These are phyloP conservation scores for Dyspetes luteomarginatus DNA, from an alignment of 2,888 invertebrate species.

Conservation along the genomic window DNA sequence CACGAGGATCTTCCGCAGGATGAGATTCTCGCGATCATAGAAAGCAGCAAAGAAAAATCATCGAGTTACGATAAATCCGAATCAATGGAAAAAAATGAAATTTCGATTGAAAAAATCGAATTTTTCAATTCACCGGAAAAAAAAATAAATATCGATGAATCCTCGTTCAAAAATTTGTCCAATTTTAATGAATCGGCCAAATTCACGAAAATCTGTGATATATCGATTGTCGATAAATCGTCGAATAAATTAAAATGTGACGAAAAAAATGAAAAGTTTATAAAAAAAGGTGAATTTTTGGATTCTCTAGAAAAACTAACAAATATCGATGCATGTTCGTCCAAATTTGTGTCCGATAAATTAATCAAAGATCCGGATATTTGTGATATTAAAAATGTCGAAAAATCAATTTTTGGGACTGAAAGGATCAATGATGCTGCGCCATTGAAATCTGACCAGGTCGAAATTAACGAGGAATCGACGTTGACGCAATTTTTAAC, in stretches of 20 bases:
- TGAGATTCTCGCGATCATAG: too few relatives aligned
- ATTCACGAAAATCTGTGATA: conserved; percentile 13
- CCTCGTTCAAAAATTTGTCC: conserved; percentile 28
- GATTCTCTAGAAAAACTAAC: not conserved
- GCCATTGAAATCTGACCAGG: not conserved
- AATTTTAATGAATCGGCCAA: conserved; percentile 64
- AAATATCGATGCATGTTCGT: not conserved
- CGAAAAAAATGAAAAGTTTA: not conserved
- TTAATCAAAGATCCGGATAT: too few relatives aligned
- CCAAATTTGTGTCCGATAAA: not conserved
- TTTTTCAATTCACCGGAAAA: conserved; percentile 15
- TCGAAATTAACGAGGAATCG: conserved; percentile 4
- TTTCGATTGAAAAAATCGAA: conserved; percentile 2
- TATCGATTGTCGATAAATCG: too few relatives aligned
- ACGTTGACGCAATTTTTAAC: conserved; percentile 21
- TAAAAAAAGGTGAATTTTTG: not conserved
- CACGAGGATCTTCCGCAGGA: too few relatives aligned
- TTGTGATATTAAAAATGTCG: not conserved
- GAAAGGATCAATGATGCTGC: conserved; percentile 38
- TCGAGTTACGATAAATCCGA: not conserved
- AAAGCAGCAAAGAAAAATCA: too few relatives aligned
- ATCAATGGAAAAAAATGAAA: conserved; percentile 44
- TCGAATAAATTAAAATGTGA: not conserved
- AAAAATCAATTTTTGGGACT: not conserved
- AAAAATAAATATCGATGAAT: too few relatives aligned